Evolutionary conservation across 2,888 invertebrate species (phyloP), one percentile per base, ranked within the genome.

Genomic region (Halocaridina rubra): DNA sequence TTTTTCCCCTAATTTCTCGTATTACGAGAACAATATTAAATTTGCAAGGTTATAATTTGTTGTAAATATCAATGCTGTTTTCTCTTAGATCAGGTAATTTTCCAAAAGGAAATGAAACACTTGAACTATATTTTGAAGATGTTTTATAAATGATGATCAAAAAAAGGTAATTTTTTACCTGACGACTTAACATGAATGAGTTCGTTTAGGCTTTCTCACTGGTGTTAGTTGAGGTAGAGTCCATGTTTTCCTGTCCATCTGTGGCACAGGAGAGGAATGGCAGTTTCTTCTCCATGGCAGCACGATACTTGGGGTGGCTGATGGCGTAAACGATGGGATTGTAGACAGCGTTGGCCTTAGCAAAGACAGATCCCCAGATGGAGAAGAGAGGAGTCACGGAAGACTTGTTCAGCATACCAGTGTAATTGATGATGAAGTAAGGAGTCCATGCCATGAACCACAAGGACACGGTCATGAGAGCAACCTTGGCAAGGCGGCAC

Each of bases 281-380:
- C 33, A 87, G 74, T 69, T 87, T 85, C 85, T 87, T 85, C 59
- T 85, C 75, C 5, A 87, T 64, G 32, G 87, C 85, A 39, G 85
- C 87, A n/a, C 87, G 72, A 79, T 85, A 90, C 61, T 89, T 89
- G 67, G 90, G 90, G 75, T 90, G 90, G 85, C 89, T 89, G 71
- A 88, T 81, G 33, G 89, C 90, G 80, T 90, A 90, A 13, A 77
- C 89, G 53, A 90, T 89, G 7, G 90, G 90, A 80, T 90, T 90
- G 88, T 90, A 89, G 61, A 91, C 90, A 57, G 91, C 90, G 1
- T 91, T 90, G 8, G 91, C 90, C 88, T 92, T 92, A 84, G 91
- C 91, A 85, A 91, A 91, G 89, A 92, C 90, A 22, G 91, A 90
- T 1, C 89, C 89, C 88, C 89, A 88, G 82, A 87, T 87, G 53